These are phyloP conservation scores for Decapterus maruadsi DNA, from an alignment of 2,797 vertebrate species.

Conservation along the genomic window DNA sequence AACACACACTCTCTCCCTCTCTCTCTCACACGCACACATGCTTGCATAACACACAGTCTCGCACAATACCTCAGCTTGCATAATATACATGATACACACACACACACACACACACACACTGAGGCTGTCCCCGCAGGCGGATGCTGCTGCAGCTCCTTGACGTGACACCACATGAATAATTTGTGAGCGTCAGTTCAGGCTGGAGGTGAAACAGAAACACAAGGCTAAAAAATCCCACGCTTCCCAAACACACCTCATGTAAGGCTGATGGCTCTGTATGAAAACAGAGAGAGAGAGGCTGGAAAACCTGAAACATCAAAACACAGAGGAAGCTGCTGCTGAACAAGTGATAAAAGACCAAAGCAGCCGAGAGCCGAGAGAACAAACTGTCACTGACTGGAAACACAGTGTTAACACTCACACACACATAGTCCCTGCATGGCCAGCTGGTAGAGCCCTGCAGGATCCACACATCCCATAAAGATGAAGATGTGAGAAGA, in stretches of 20 bases:
- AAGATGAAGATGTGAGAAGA: too few relatives aligned
- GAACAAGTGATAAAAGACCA: background rate
- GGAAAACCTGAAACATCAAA: slow-evolving; percentile 22
- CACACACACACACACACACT: slow-evolving; percentile 22
- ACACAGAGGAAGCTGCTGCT: slow-evolving; percentile 15
- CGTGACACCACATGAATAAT: slow-evolving; percentile 82
- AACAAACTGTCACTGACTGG: slow-evolving; percentile 14
- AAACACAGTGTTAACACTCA: background rate
- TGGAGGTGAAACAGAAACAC: slow-evolving; percentile 68
- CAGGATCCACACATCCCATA: too few relatives aligned
- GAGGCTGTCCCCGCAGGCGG: slow-evolving; percentile 68
- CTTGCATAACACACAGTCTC: slow-evolving; percentile 62
- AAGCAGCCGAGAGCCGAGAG: slow-evolving; percentile 23
- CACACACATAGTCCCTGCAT: too few relatives aligned
- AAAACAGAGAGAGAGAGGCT: slow-evolving; percentile 22
- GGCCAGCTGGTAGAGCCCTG: too few relatives aligned
- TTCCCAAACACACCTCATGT: slow-evolving; percentile 69
- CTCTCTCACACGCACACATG: slow-evolving; percentile 16
- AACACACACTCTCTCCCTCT: slow-evolving; percentile 33
- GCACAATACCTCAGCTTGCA: slow-evolving; percentile 61
- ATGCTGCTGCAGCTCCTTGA: slow-evolving; percentile 68
- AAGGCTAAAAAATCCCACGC: slow-evolving; percentile 67
- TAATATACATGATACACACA: slow-evolving; percentile 57
- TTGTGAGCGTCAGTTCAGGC: slow-evolving; percentile 63
- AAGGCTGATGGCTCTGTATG: slow-evolving; percentile 50